Percentiles rank a stretch among this genome's conserved stretches.
Evolutionary conservation across 2,113 vertebrate species (phyloP).

Genomic region (Chascanopsetta lugubris): DNA sequence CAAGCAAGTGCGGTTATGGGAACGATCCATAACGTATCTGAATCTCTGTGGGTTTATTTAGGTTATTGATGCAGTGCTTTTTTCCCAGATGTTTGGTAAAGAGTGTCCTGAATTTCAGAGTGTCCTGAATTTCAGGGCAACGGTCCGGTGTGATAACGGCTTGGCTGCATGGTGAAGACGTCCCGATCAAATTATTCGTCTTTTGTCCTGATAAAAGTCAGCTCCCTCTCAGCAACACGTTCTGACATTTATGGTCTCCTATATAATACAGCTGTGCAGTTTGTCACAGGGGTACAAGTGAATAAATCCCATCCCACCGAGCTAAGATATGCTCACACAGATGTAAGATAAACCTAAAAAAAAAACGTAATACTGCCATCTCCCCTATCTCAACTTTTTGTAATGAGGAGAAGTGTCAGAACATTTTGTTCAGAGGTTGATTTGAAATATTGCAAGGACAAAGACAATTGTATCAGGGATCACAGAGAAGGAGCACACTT

Average conservation of each 20-base stretch:
- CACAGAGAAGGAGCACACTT: too few species aligned
- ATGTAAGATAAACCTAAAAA: background rate
- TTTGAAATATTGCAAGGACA: too few species aligned
- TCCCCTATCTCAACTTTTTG: too few species aligned
- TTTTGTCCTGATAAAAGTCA: background rate
- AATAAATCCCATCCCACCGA: background rate
- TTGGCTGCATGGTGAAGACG: background rate
- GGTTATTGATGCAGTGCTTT: slow-evolving; percentile 29
- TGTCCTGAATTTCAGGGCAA: background rate
- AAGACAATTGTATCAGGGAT: too few species aligned
- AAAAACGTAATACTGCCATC: too few species aligned
- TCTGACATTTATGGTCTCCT: background rate
- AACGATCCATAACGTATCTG: slow-evolving; percentile 68
- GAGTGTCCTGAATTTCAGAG: background rate
- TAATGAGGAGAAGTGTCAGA: too few species aligned
- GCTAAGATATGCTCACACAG: background rate
- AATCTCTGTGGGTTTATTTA: slow-evolving; percentile 17
- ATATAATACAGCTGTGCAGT: background rate
- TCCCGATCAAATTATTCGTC: background rate
- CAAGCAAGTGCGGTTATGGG: slow-evolving; percentile 62
- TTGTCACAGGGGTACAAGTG: background rate
- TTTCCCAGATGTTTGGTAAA: slow-evolving; percentile 16
- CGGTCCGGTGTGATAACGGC: slow-evolving; percentile 21
- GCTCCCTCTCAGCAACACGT: background rate
- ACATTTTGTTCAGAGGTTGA: too few species aligned